Percentiles rank a stretch among this genome's conserved stretches.
Conservation (phyloP, 2,888 invertebrate species). For the Morpho helenor region DNA sequence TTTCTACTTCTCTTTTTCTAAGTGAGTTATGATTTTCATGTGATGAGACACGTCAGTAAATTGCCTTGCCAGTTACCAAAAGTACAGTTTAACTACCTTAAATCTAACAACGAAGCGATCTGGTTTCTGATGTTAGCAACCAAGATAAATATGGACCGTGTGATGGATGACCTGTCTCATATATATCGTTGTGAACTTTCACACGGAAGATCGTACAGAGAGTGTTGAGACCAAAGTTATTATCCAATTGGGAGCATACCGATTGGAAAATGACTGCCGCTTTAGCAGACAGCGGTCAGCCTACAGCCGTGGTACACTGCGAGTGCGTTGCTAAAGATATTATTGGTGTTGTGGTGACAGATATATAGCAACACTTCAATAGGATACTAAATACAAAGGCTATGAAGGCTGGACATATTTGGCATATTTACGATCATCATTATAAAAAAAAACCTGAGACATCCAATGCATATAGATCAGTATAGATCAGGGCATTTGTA, state of each 20-base stretch:
- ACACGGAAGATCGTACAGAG: conserved; percentile 41
- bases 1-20: too few relatives aligned
- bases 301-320: conserved; percentile 10
- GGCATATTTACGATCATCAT: too few relatives aligned
- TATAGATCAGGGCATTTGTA: too few relatives aligned
- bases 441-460: too few relatives aligned
- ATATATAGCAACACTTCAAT: too few relatives aligned
- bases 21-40: too few relatives aligned
- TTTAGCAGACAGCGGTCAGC: conserved; percentile 25
- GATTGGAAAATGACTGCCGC: conserved; percentile 41
- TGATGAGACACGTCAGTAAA: too few relatives aligned
- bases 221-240: conserved; percentile 30
- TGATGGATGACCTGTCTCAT: conserved; percentile 3
- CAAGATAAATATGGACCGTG: background rate
- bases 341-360: background rate
- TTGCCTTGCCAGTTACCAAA: too few relatives aligned
- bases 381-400: too few relatives aligned
- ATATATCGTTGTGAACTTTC: conserved; percentile 36
- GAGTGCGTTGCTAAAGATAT: conserved; percentile 4
- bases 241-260: conserved; percentile 39
- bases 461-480: too few relatives aligned
- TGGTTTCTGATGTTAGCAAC: background rate
- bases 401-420: too few relatives aligned
- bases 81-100: too few relatives aligned
- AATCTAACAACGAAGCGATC: background rate